Evolutionary conservation across 2,797 vertebrate genomes (phyloP), one percentile per base, ranked within the genome.

Genomic region (Acanthis flammea): DNA sequence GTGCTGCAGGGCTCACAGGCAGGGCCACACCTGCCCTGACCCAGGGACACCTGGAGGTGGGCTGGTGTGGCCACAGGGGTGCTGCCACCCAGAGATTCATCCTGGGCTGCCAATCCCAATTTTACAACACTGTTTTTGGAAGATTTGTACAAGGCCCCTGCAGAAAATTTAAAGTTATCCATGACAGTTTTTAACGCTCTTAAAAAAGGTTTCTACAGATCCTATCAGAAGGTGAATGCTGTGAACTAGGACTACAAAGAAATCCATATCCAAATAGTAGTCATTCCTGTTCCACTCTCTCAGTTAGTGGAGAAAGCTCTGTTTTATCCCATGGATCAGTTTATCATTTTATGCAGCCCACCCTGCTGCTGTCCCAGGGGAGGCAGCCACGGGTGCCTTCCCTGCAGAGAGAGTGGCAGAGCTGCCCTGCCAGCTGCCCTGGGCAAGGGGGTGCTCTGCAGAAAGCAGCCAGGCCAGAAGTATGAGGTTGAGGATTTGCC

Each of bases 351-450:
- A 27, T 1, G 4, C 24, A 48, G 48, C 41, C 37, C 65, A 11
- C 8, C 11, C 35, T 45, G 25, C 35, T 45, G 25, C 23, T 13
- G 9, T 14, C 22, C 27, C 57, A 37, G 48, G 41, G 35, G 18
- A 82, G 31, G 31, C 54, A 92, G 66, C 19, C 39, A 16, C 14
- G 33, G 70, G 33, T 2, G 0, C n/a, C 15, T 21, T 28, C 37
- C 25, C 47, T 73, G 44, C 57, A n/a, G 42, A 63, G 14, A 0
- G 31, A 44, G 37, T 28, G 66, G 47, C 28, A 53, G 33, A 76
- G 27, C 31, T 7, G 8, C 12, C 12, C 66, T 25, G 28, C 0
- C 0, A 63, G 47, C 39, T 53, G 42, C 45, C 31, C 62, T 0
- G 2, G 45, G 27, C 2, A 0, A 68, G 5, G 6, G 3, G 3